phyloP scores from a whole-genome alignment of 2,113 vertebrate genomes.

The Macheiramphus alcinus region DNA sequence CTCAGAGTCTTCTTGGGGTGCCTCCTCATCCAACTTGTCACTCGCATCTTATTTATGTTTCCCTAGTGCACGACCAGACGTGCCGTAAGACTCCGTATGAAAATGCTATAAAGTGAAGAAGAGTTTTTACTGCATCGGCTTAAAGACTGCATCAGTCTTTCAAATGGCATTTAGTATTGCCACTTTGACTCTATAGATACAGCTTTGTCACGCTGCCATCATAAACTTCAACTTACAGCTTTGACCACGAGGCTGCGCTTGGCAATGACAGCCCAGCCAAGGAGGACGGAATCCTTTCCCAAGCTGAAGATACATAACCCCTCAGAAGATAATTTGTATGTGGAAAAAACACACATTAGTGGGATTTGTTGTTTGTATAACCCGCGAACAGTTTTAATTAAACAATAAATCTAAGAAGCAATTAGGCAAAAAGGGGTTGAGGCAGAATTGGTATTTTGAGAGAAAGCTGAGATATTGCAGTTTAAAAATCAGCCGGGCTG shows the following conservation, averaged over 20 bases:
- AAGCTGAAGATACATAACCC: conserved; percentile 31
- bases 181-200: conserved; percentile 27
- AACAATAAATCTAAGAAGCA: conserved; percentile 66
- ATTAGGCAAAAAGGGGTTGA: conserved; percentile 57
- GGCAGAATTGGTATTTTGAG: conserved; percentile 56
- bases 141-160: conserved; percentile 56
- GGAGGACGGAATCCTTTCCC: not conserved
- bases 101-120: conserved; percentile 34
- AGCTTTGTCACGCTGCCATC: conserved; percentile 27
- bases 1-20: not conserved
- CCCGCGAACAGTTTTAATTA: conserved; percentile 56
- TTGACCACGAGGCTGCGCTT: not conserved
- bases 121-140: not conserved
- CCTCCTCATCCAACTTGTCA: not conserved
- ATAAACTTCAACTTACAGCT: conserved; percentile 33
- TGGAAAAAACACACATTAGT: conserved; percentile 17
- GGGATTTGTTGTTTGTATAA: conserved; percentile 61
- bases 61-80: not conserved
- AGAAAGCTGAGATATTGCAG: conserved; percentile 40
- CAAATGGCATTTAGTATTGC: conserved; percentile 33
- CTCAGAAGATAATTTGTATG: conserved; percentile 28
- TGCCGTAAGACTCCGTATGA: not conserved
- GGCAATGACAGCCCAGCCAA: not conserved
- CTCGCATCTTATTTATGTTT: not conserved
- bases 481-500: conserved; percentile 25